Evolutionary conservation across 2,113 vertebrate species (phyloP).

Genomic region (Bos javanicus): DNA sequence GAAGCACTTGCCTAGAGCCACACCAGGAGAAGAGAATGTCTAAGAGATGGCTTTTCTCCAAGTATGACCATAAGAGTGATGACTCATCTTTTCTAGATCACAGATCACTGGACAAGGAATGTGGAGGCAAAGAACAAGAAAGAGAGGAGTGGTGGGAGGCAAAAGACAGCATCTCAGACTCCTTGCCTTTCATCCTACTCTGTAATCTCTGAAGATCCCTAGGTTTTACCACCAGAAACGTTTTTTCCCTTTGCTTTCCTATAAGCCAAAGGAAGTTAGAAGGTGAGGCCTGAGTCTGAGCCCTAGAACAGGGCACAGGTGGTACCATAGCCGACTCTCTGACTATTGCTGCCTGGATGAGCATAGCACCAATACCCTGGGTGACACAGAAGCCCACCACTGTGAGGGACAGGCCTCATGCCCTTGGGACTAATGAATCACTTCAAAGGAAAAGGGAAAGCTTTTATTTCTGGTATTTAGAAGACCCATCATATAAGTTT

Average conservation of each 20-base stretch:
- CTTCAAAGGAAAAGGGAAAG: not conserved
- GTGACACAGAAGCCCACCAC: not conserved
- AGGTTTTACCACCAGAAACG: not conserved
- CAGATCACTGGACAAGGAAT: not conserved
- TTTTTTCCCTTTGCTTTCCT: not conserved
- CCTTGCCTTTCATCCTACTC: not conserved
- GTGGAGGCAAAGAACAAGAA: not conserved
- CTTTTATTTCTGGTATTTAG: not conserved
- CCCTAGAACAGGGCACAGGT: too few relatives aligned
- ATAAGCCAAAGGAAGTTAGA: not conserved
- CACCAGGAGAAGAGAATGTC: not conserved
- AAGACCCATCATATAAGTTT: not conserved
- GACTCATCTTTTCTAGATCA: not conserved
- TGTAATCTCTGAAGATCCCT: not conserved
- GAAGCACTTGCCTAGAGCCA: not conserved
- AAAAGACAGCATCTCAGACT: not conserved
- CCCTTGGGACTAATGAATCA: not conserved
- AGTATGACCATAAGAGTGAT: not conserved
- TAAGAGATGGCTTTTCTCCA: not conserved
- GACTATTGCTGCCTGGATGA: not conserved
- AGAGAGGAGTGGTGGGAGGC: accelerated
- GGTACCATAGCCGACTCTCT: accelerated
- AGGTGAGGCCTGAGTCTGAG: not conserved
- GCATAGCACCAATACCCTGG: accelerated
- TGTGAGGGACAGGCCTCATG: not conserved